Percentiles rank a stretch among this genome's conserved stretches.
Evolutionary conservation across 2,888 invertebrate genomes (phyloP).

Genomic region (Beris morrisii): DNA sequence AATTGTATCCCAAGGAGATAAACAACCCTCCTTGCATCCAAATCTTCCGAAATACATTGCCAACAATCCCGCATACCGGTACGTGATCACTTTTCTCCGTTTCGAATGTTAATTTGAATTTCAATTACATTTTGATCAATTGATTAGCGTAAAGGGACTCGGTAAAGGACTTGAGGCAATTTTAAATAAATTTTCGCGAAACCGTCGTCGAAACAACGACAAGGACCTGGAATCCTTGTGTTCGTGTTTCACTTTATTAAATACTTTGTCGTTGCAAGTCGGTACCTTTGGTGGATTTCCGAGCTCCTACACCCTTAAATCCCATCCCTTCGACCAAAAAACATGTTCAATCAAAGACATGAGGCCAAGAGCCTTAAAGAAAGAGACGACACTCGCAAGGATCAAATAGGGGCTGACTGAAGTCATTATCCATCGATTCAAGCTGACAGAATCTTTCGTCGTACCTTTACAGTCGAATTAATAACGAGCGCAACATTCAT

Average conservation of each 20-base stretch:
- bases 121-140: conserved; percentile 36
- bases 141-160: conserved; percentile 35
- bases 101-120: conserved; percentile 32
- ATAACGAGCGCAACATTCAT: conserved; percentile 5
- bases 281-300: background rate
- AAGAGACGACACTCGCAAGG: background rate
- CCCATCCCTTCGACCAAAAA: no score
- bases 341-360: no score
- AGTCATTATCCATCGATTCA: conserved; percentile 37
- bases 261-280: conserved; percentile 3
- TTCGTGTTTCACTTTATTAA: conserved; percentile 7
- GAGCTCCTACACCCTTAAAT: no score
- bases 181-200: conserved; percentile 22
- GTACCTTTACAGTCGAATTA: conserved; percentile 17
- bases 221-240: background rate
- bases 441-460: conserved; percentile 17
- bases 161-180: conserved; percentile 24
- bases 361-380: background rate
- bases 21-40: no score
- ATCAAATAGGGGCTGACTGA: conserved; percentile 17
- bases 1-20: no score
- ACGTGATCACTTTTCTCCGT: conserved; percentile 23
- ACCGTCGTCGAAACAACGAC: background rate
- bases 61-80: background rate
- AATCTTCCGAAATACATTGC: no score